Base-by-base conservation (phyloP, 2,888 invertebrate genomes). In the Sminthurides aquaticus region DNA sequence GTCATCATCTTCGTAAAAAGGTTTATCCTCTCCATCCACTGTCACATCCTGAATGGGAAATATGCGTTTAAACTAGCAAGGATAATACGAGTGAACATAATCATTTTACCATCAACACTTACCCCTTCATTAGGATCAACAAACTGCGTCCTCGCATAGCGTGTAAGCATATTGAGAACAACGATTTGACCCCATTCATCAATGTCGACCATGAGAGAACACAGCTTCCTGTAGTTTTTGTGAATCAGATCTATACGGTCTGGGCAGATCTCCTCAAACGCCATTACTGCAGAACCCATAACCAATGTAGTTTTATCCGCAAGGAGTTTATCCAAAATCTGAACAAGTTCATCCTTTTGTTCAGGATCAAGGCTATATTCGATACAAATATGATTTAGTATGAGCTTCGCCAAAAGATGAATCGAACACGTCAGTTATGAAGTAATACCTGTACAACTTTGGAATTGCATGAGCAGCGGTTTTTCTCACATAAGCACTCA, bases 151-250 rank as follows among this genome's bases (percentile, higher is more conserved):
- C 91, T 86, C 0, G 93, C 92, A 79, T 99, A 99, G 75, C 97
- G 86, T 0, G 98, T 97, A 52, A 99, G 83, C 84, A 97, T 96
- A 77, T 96, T 95, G 68, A 99, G 88, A 75, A 99, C 89, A 3
- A 97, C 89, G 34, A 99, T 88, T 76, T 98, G 97, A 2, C 97
- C 96, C 99, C 99, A 99, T 80, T 99, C 98, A 78, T 99, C 98
- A 20, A 85, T 81, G 78, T 99, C 99, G 0, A 96, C 94, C 60
- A 99, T 80, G 65, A 99, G 84, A 74, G 93, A 90, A 79, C 98
- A 99, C 59, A 99, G 82, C 79, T 98, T 97, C 69, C 98, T 83
- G 79, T 88, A 93, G 78, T 98, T 96, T 78, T 91, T 90, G 79
- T 99, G 98, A 75, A 99, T 92, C 56, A 99, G 84, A 77, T 95